Conservation (phyloP, 1,140 invertebrate species). For the Drosophila sucinea region DNA sequence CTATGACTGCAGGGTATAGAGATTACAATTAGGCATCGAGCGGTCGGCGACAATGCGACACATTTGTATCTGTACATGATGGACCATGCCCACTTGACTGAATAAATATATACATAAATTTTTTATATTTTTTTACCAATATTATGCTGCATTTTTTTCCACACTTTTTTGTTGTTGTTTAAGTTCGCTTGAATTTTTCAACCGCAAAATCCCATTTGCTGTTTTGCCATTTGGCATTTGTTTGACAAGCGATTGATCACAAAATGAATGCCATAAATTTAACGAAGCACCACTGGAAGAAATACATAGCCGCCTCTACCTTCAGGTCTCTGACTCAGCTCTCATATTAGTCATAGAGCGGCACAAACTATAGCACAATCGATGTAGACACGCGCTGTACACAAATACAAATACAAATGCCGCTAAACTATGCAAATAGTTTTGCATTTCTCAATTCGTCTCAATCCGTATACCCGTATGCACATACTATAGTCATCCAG, state of each 20-base stretch:
- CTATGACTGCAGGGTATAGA: too few species aligned
- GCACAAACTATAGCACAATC: slow-evolving; percentile 20
- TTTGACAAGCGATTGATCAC: slow-evolving; percentile 72
- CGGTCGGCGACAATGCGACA: neutral
- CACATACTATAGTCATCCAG: neutral
- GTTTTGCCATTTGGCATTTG: slow-evolving; percentile 42
- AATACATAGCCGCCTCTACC: neutral
- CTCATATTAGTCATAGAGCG: slow-evolving; percentile 15
- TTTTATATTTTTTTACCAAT: neutral
- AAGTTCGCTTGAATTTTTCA: slow-evolving; percentile 40
- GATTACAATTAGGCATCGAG: too few species aligned
- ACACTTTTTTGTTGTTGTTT: neutral
- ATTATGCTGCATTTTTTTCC: neutral
- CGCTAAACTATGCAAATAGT: slow-evolving; percentile 75
- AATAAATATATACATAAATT: neutral
- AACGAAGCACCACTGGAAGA: slow-evolving; percentile 15
- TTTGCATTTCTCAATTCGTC: slow-evolving; percentile 57
- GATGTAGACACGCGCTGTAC: neutral
- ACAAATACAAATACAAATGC: slow-evolving; percentile 38
- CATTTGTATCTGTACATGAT: neutral
- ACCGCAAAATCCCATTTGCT: slow-evolving; percentile 72
- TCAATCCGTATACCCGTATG: neutral
- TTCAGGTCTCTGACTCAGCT: too few species aligned
- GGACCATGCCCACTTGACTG: neutral
- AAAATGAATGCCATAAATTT: slow-evolving; percentile 73